Conservation (phyloP, 53 echinoderm and acorn worm genomes). For the Crossaster papposus region DNA sequence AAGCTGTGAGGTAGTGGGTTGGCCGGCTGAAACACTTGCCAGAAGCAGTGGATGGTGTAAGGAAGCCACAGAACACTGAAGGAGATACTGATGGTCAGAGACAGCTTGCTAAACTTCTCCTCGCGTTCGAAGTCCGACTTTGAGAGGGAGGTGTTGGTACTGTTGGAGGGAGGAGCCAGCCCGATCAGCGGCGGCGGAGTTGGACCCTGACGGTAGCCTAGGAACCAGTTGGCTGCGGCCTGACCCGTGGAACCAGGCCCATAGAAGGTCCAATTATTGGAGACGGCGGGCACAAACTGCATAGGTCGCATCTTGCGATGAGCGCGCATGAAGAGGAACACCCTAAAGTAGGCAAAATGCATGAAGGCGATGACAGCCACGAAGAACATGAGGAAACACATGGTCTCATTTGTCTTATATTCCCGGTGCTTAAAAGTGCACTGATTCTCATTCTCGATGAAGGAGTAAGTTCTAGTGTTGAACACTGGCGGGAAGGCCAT, state of each 20-base stretch:
- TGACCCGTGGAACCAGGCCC: conserved; percentile 93
- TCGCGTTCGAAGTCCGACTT: conserved; percentile 85
- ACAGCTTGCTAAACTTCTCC: conserved; percentile 78
- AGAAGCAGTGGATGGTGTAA: conserved; percentile 88
- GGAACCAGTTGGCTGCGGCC: conserved; percentile 92
- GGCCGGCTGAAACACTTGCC: conserved; percentile 66
- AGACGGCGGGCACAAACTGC: conserved; percentile 92
- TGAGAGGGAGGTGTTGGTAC: conserved; percentile 74
- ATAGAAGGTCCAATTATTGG: conserved; percentile 98
- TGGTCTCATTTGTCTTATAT: conserved; percentile 78
- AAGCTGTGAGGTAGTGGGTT: conserved; percentile 70
- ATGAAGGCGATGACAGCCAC: conserved; percentile 78
- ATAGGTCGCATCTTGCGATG: conserved; percentile 96
- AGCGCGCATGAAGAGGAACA: conserved; percentile 93
- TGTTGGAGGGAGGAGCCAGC: conserved; percentile 74
- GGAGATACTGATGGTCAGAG: conserved; percentile 71
- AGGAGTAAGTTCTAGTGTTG: conserved; percentile 82
- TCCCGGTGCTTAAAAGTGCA: conserved; percentile 78
- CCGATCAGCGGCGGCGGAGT: conserved; percentile 87
- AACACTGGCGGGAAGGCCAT: conserved; percentile 98
- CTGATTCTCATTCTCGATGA: conserved; percentile 79
- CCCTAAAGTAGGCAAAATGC: conserved; percentile 83
- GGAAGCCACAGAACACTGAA: conserved; percentile 82
- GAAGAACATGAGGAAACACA: conserved; percentile 87
- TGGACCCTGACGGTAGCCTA: conserved; percentile 86